Evolutionary conservation across 2,797 vertebrate species (phyloP).

Genomic region (Pyrocephalus nanus): DNA sequence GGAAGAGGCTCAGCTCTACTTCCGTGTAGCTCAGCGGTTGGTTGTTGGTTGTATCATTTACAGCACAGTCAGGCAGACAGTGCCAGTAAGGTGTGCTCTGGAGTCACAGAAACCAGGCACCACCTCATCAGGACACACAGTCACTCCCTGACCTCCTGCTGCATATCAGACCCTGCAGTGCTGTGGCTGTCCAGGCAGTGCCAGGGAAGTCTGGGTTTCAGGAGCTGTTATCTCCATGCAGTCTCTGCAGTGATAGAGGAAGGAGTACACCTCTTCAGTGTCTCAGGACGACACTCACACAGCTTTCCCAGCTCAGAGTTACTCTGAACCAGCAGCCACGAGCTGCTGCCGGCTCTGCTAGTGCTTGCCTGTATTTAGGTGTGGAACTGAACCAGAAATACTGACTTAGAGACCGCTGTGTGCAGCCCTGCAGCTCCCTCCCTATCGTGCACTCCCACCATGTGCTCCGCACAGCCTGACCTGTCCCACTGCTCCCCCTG

Average conservation of each 20-base stretch:
- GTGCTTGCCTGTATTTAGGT: background rate
- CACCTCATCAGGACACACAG: rapidly evolving
- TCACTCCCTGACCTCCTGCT: background rate
- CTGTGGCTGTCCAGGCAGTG: background rate
- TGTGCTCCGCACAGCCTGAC: background rate
- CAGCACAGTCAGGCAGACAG: background rate
- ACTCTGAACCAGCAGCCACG: rapidly evolving
- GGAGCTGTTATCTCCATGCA: rapidly evolving
- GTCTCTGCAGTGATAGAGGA: background rate
- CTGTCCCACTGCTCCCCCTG: rapidly evolving
- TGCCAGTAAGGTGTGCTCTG: background rate
- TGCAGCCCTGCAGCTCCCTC: background rate
- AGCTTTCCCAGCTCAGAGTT: background rate
- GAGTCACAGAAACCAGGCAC: rapidly evolving
- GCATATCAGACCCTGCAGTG: background rate
- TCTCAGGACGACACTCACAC: background rate
- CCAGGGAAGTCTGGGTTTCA: background rate
- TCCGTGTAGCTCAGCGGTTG: rapidly evolving
- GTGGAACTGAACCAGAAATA: background rate
- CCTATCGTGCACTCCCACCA: background rate
- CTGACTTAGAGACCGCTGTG: background rate
- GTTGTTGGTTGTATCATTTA: background rate
- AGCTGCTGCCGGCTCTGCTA: background rate
- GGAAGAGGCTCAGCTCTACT: background rate
- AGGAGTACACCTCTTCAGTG: background rate